Percentiles rank a stretch among this genome's conserved stretches.
These are phyloP conservation scores for Antennarius maculatus DNA, from an alignment of 2,797 vertebrate species.

Conservation along the genomic window DNA sequence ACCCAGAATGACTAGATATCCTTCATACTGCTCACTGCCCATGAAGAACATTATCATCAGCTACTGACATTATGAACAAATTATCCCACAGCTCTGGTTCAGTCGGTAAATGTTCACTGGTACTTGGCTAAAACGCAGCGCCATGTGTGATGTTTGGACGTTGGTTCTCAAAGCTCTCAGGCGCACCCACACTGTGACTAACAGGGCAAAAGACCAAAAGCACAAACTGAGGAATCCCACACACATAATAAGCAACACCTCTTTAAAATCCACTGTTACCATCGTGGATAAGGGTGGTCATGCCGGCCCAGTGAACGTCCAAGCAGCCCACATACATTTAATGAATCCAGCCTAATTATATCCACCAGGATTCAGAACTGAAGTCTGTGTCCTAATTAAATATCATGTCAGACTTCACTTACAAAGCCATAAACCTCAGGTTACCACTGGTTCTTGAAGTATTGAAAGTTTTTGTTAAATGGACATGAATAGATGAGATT, in stretches of 20 bases:
- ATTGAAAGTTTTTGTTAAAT: too few species aligned
- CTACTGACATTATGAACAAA: neutral
- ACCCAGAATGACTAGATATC: neutral
- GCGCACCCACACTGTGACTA: conserved; percentile 73
- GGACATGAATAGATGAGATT: too few species aligned
- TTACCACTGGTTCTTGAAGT: too few species aligned
- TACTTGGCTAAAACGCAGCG: conserved; percentile 31
- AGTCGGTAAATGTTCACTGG: conserved; percentile 16
- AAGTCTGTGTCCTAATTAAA: neutral
- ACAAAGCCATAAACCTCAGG: too few species aligned
- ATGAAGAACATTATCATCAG: neutral
- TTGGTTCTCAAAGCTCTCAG: conserved; percentile 47
- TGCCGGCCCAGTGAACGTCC: conserved; percentile 40
- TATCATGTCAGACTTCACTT: conserved; percentile 3
- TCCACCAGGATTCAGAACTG: conserved; percentile 31
- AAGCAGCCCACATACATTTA: conserved; percentile 47
- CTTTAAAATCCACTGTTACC: conserved; percentile 61
- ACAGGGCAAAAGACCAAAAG: conserved; percentile 55
- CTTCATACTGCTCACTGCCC: neutral
- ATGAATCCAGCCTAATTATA: conserved; percentile 27
- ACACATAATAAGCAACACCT: conserved; percentile 65
- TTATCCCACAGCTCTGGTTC: conserved; percentile 14
- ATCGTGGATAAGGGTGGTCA: conserved; percentile 53
- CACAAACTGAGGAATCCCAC: conserved; percentile 73
- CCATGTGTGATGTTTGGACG: conserved; percentile 47